These are phyloP conservation scores for Cliona cf. orientalis DNA, from an alignment of 37 sponge, comb jelly and placozoan species.

Conservation along the genomic window DNA sequence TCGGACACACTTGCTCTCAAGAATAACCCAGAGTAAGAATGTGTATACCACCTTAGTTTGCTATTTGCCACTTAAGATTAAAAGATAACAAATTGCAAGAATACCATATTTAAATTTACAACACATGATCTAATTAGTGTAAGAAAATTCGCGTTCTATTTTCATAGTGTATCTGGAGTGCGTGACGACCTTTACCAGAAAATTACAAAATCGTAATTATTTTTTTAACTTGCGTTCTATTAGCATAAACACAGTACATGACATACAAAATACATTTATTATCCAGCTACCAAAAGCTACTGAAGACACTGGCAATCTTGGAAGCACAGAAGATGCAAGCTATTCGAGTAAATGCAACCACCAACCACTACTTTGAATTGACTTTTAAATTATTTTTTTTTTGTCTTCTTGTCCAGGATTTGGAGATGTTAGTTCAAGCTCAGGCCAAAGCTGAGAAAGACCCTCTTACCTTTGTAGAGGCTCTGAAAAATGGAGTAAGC, in stretches of 20 bases:
- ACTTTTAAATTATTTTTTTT: not conserved
- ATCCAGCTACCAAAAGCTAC: conserved; percentile 68
- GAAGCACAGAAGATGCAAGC: conserved; percentile 85
- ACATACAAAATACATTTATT: no score
- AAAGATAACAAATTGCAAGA: no score
- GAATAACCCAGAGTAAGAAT: conserved; percentile 67
- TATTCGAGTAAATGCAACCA: conserved; percentile 45
- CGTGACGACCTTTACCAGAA: no score
- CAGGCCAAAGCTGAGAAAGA: conserved; percentile 55
- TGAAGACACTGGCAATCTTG: conserved; percentile 67
- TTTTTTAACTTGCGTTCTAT: no score
- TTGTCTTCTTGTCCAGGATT: conserved; percentile 42
- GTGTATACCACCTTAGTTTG: no score
- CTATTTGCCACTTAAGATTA: no score
- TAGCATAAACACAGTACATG: no score
- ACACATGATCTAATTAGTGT: no score
- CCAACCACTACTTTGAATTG: not conserved
- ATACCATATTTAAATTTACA: no score
- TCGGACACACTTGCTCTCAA: conserved; percentile 51
- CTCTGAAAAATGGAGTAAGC: conserved; percentile 66
- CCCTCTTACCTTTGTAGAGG: conserved; percentile 44
- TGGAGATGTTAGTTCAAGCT: conserved; percentile 36
- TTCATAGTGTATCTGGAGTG: no score
- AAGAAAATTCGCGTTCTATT: no score
- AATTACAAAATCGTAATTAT: no score